Conservation (phyloP, 1,140 invertebrate species). For the Chironomus striatipennis region DNA sequence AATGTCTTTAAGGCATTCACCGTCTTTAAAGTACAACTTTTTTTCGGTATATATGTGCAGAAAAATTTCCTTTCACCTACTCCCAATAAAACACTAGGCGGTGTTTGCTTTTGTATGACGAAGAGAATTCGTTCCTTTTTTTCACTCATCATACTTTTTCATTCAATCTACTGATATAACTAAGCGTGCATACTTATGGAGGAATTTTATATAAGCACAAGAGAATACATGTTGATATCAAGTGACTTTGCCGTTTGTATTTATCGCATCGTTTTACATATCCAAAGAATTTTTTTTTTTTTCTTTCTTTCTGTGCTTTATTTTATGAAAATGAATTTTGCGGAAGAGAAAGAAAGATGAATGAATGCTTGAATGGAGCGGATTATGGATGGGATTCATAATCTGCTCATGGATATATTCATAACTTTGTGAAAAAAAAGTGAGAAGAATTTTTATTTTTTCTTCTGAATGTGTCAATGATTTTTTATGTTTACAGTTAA, state of each 20-base stretch:
- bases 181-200: neutral
- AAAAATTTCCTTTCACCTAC: neutral
- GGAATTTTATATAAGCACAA: neutral
- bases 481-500: too few species aligned
- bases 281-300: neutral
- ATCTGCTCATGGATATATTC: too few species aligned
- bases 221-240: neutral
- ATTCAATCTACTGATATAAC: neutral
- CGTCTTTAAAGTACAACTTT: too few species aligned
- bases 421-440: too few species aligned
- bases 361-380: neutral
- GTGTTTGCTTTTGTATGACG: neutral
- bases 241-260: neutral
- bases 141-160: neutral
- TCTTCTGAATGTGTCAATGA: too few species aligned
- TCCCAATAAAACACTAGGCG: constrained; percentile 1
- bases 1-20: too few species aligned
- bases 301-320: neutral
- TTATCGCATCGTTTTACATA: constrained; percentile 2
- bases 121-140: too few species aligned
- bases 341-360: neutral
- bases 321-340: constrained; percentile 2
- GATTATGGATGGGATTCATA: neutral
- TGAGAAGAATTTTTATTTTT: too few species aligned
- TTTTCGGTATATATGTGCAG: neutral